Percentiles rank a stretch among this genome's conserved stretches.
Evolutionary conservation across 2,888 invertebrate species (phyloP).

Genomic region (Blera fallax): DNA sequence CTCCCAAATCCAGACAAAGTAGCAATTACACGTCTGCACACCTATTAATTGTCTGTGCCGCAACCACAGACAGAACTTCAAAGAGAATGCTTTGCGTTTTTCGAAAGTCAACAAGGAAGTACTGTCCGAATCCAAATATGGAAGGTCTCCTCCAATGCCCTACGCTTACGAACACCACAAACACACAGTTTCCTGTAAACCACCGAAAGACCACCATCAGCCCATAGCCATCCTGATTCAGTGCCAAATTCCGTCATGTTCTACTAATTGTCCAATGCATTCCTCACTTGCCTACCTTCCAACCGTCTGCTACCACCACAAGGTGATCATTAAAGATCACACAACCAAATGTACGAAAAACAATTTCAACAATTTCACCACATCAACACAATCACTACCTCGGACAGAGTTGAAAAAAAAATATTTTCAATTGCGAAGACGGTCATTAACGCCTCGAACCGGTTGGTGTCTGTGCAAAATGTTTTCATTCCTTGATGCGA

Average conservation of each 20-base stretch:
- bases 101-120: constrained; percentile 21
- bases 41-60: background rate
- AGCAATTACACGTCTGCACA: background rate
- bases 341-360: constrained; percentile 14
- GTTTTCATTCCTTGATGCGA: constrained; percentile 26
- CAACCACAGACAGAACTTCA: background rate
- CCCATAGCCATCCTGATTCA: background rate
- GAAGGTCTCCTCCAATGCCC: background rate
- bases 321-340: constrained; percentile 34
- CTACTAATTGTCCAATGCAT: constrained; percentile 61
- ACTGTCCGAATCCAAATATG: background rate
- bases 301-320: background rate
- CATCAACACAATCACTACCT: background rate
- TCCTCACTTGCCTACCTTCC: background rate
- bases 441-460: constrained; percentile 65
- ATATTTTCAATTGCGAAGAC: constrained; percentile 51
- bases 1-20: no score
- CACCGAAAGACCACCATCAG: background rate
- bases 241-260: constrained; percentile 62
- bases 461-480: constrained; percentile 24
- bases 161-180: background rate
- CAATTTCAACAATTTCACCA: constrained; percentile 39
- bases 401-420: background rate
- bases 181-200: constrained; percentile 19
- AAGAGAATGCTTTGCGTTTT: background rate